A percentile compares a stretch with the other conserved stretches of the same genome.
These are phyloP conservation scores for Pediacus dermestoides DNA, from an alignment of 2,888 invertebrate species.

Conservation along the genomic window DNA sequence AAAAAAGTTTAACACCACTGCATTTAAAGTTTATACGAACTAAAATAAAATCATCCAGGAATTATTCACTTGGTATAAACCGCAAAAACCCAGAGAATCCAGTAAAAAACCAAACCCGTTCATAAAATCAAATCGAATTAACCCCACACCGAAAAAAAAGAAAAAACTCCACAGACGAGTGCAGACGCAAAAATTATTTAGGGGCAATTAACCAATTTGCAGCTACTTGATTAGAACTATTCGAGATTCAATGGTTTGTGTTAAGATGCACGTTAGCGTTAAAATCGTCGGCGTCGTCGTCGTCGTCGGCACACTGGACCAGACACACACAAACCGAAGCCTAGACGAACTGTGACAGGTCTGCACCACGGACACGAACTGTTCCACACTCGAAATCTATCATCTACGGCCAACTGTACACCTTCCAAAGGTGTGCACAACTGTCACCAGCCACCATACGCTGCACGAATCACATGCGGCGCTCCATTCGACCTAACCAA, in stretches of 20 bases:
- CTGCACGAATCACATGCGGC: constrained; percentile 25
- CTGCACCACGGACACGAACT: constrained; percentile 35
- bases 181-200: constrained; percentile 37
- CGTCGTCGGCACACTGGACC: constrained; percentile 31
- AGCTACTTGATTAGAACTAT: constrained; percentile 38
- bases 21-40: no score
- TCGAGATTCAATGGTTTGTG: constrained; percentile 35
- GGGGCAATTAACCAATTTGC: constrained; percentile 41
- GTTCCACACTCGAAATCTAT: constrained; percentile 41
- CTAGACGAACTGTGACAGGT: constrained; percentile 18
- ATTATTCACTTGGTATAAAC: no score
- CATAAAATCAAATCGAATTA: constrained; percentile 16
- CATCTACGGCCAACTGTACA: constrained; percentile 37
- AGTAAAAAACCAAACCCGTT: constrained; percentile 15
- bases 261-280: constrained; percentile 20
- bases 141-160: constrained; percentile 15
- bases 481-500: constrained; percentile 26
- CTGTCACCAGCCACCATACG: constrained; percentile 34
- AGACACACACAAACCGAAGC: constrained; percentile 24
- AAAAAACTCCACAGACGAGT: no score
- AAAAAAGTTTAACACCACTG: no score
- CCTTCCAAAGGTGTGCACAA: constrained; percentile 48
- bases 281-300: constrained; percentile 29
- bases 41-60: no score
- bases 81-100: background rate